These are phyloP conservation scores for Microctenopoma stevenorrisi DNA, from an alignment of 2,797 vertebrate genomes.

Conservation along the genomic window DNA sequence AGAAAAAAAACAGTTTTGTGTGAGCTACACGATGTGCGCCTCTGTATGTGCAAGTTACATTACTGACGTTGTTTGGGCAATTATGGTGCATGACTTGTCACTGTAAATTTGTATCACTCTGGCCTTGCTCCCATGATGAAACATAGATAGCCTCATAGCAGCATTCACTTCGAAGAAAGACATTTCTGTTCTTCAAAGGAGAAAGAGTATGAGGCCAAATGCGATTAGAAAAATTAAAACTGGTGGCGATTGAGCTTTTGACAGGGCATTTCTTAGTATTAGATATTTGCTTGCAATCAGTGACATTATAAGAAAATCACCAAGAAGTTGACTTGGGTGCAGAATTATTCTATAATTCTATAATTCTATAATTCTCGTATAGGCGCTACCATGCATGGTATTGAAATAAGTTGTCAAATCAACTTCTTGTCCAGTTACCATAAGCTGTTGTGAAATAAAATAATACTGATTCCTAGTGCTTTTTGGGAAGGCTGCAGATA, in stretches of 20 bases:
- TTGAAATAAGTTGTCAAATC: slow-evolving; percentile 6
- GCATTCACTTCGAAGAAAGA: slow-evolving; percentile 38
- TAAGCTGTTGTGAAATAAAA: slow-evolving; percentile 14
- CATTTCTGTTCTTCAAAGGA: slow-evolving; percentile 42
- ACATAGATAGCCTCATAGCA: slow-evolving; percentile 50
- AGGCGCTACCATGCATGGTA: neutral
- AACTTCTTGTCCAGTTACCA: slow-evolving; percentile 14
- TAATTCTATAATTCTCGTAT: too few relatives aligned
- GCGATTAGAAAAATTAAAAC: neutral
- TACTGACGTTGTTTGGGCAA: slow-evolving; percentile 67
- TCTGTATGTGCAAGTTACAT: slow-evolving; percentile 24
- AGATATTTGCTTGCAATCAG: neutral
- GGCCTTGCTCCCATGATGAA: slow-evolving; percentile 57
- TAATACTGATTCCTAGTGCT: slow-evolving; percentile 14
- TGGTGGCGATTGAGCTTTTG: neutral
- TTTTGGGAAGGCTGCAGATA: slow-evolving; percentile 5
- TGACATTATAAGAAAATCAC: neutral
- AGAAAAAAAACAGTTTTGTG: neutral
- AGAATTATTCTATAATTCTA: too few relatives aligned
- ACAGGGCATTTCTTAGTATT: slow-evolving; percentile 1
- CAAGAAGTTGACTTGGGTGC: neutral
- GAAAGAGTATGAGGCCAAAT: slow-evolving; percentile 9
- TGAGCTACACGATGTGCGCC: slow-evolving; percentile 15
- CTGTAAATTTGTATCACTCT: slow-evolving; percentile 59
- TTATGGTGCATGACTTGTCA: slow-evolving; percentile 68